These are phyloP conservation scores for Drosophila kohkoa DNA, from an alignment of 1,140 invertebrate genomes.

Conservation along the genomic window DNA sequence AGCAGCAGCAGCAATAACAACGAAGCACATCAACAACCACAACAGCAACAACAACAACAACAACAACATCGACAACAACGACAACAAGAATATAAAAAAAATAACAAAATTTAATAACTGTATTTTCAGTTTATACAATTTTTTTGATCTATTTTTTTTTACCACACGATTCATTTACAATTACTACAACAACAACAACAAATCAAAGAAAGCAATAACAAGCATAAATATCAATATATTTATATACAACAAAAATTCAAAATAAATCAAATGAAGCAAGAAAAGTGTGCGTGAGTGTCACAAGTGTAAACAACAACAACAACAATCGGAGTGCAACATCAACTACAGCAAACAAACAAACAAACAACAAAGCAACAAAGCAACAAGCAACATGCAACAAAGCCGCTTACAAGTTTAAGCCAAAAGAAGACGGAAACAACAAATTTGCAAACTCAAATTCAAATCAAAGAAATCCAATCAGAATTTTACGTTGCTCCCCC, in stretches of 20 bases:
- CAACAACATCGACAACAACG: conserved; percentile 3
- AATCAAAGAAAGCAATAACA: neutral
- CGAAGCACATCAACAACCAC: conserved; percentile 5
- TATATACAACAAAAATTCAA: conserved; percentile 15
- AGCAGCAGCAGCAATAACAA: conserved; percentile 21
- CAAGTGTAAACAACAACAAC: conserved; percentile 61
- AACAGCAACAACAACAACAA: conserved; percentile 18
- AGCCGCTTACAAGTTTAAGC: conserved; percentile 2
- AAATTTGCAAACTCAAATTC: neutral
- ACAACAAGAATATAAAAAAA: conserved; percentile 20
- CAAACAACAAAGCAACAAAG: conserved; percentile 16
- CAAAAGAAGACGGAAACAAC: conserved; percentile 9
- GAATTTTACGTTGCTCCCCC: conserved; percentile 21
- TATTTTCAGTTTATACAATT: conserved; percentile 33
- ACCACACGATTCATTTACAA: conserved; percentile 21
- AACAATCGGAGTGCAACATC: conserved; percentile 13
- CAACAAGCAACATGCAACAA: conserved; percentile 36
- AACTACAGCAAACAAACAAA: conserved; percentile 8
- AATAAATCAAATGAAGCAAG: conserved; percentile 7
- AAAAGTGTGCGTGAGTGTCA: conserved; percentile 59
- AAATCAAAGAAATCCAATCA: conserved; percentile 16
- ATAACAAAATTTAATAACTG: conserved; percentile 29
- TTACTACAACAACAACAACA: neutral
- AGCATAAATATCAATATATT: neutral
- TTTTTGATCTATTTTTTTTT: conserved; percentile 50